Conservation (phyloP, 2,113 vertebrate genomes). For the Psittacus erithacus region DNA sequence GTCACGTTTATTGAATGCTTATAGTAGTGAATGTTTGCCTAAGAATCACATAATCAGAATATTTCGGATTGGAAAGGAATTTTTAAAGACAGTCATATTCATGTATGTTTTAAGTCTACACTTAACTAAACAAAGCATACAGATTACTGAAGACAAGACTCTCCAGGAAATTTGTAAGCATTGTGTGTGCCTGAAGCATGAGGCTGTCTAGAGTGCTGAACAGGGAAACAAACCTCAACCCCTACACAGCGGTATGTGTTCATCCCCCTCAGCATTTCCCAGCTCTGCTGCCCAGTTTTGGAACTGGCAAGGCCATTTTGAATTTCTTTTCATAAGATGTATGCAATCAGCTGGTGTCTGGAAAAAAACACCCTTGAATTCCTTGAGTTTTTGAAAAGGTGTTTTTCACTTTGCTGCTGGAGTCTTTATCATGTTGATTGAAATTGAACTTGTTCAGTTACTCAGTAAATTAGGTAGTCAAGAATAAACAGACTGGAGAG, state of each 20-base stretch:
- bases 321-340: background rate
- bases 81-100: background rate
- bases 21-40: background rate
- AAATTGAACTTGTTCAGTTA: background rate
- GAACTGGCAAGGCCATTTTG: background rate
- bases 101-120: background rate
- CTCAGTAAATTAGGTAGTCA: background rate
- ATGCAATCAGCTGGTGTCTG: background rate
- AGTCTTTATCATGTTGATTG: background rate
- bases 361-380: background rate
- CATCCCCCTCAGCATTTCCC: background rate
- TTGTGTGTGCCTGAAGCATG: background rate
- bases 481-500: background rate
- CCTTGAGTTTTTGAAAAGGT: background rate
- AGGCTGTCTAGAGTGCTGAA: background rate
- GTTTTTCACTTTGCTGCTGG: background rate
- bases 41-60: background rate
- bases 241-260: fast-evolving
- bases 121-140: background rate
- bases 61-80: background rate
- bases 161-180: background rate
- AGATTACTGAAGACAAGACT: background rate
- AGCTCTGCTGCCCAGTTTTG: background rate
- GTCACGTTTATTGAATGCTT: background rate
- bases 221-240: background rate